Base-by-base conservation (phyloP, 1,140 invertebrate genomes). In the Teleogryllus occipitalis region DNA sequence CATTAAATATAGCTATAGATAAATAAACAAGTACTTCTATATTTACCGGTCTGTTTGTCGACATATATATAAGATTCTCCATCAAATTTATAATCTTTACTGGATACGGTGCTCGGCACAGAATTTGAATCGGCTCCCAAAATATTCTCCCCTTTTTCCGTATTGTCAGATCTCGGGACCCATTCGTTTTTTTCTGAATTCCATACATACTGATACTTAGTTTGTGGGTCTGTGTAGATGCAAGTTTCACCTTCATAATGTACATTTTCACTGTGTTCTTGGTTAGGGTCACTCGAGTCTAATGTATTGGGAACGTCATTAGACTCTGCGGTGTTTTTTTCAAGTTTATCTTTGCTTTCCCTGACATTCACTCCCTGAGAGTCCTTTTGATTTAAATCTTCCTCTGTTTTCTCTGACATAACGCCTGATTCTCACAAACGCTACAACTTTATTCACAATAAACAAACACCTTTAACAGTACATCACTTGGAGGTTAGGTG, bases 221-320 rank as follows among this genome's bases (percentile, higher is more conserved):
- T 90, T 74, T 85, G 86, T 54, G 92, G 92, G 85, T 94, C 93
- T 22, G 91, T 94, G 82, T 94, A 94, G 82, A 94, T 89, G 76
- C 92, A 93, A 77, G 88, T 86, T 80, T 91, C 90, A 72, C 90
- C 91, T 84, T 92, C 90, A 83, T 92, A 93, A 81, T 90, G 89
- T 22, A 92, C 86, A 85, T 90, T 86, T 84, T 89, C 83, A 15
- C 86, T 84, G 83, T 89, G 80, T 76, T 82, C 77, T 39, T 82
- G 80, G 47, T 76, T 47, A 39, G 5, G 39, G 27, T 76, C 47
- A 7, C 7, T 15, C 47, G 75, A 47, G 18, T 8, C 14, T 18
- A 3, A 14, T 0, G 27, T 22, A 76, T 47, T 22, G 8, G 6
- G 8, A 21, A 8, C 27, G 18, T 76, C 15, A 47, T 39, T 39